A percentile compares a stretch with the other conserved stretches of the same genome.
Evolutionary conservation across 1,140 invertebrate genomes (phyloP).

Genomic region (Tyrophagus putrescentiae): DNA sequence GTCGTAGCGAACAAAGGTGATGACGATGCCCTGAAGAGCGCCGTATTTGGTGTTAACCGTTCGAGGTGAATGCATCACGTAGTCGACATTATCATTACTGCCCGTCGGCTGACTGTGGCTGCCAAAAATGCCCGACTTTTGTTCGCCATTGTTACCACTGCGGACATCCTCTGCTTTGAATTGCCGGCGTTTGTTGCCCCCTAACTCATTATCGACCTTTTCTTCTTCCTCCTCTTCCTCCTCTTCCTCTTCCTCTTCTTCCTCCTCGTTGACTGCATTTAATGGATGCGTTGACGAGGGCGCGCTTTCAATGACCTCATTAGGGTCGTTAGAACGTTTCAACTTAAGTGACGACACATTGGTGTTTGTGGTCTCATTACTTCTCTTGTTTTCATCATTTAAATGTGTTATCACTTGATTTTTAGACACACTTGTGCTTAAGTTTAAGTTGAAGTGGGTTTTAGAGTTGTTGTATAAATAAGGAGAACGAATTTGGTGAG

Average conservation of each 20-base stretch:
- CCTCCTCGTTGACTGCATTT: not conserved
- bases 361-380: too few species aligned
- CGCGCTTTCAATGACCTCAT: not conserved
- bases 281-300: not conserved
- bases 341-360: not conserved
- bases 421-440: too few species aligned
- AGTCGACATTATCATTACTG: constrained; percentile 8
- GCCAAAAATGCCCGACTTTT: too few species aligned
- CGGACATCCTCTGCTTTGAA: not conserved
- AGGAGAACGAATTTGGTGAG: too few species aligned
- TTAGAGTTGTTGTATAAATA: too few species aligned
- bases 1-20: constrained; percentile 41
- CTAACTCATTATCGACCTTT: not conserved
- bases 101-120: not conserved
- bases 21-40: constrained; percentile 67
- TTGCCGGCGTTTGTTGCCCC: not conserved
- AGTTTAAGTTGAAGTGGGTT: too few species aligned
- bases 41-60: constrained; percentile 77
- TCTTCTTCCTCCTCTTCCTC: constrained; percentile 4
- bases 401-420: too few species aligned
- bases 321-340: constrained; percentile 4
- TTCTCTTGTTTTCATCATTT: too few species aligned
- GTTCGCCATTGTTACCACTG: not conserved
- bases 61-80: constrained; percentile 36
- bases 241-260: constrained; percentile 5